A percentile compares a stretch with the other conserved stretches of the same genome.
Conservation (phyloP, 2,888 invertebrate genomes). For the Schrankia costaestrigalis region DNA sequence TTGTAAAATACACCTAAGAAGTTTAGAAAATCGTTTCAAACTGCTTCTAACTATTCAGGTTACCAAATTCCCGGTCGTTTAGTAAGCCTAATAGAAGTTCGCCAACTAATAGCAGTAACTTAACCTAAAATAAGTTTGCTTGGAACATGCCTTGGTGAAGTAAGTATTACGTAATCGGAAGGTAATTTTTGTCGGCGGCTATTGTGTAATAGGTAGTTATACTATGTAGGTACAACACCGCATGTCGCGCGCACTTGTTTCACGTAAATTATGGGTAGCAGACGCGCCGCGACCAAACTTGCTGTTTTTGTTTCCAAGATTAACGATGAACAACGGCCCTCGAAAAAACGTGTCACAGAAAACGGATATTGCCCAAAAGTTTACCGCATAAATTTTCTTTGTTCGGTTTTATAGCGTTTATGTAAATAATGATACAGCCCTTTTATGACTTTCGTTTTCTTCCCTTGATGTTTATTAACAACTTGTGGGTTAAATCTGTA, state of each 20-base stretch:
- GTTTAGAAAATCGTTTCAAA: no score
- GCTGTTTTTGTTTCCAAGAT: constrained; percentile 78
- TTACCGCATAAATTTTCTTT: constrained; percentile 70
- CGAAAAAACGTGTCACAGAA: constrained; percentile 74
- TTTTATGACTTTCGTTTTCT: constrained; percentile 47
- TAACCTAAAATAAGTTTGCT: constrained; percentile 19
- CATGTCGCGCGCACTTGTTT: constrained; percentile 70
- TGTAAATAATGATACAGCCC: constrained; percentile 61
- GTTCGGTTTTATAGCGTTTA: constrained; percentile 60
- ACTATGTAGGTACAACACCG: constrained; percentile 41
- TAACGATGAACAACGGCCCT: constrained; percentile 75
- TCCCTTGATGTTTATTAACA: constrained; percentile 34
- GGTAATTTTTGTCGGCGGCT: constrained; percentile 45
- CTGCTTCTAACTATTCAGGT: constrained; percentile 14
- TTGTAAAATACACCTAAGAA: no score
- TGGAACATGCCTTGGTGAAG: constrained; percentile 16
- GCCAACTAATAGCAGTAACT: constrained; percentile 24
- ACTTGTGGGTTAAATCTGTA: constrained; percentile 31
- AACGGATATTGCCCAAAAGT: constrained; percentile 70
- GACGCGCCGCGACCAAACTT: constrained; percentile 64
- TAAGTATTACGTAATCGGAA: constrained; percentile 26
- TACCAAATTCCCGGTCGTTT: constrained; percentile 12
- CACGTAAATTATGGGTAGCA: constrained; percentile 66
- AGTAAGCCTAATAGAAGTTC: constrained; percentile 20
- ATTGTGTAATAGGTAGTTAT: no score